Conservation (phyloP, 2,888 invertebrate species). For the Euclidia mi region DNA sequence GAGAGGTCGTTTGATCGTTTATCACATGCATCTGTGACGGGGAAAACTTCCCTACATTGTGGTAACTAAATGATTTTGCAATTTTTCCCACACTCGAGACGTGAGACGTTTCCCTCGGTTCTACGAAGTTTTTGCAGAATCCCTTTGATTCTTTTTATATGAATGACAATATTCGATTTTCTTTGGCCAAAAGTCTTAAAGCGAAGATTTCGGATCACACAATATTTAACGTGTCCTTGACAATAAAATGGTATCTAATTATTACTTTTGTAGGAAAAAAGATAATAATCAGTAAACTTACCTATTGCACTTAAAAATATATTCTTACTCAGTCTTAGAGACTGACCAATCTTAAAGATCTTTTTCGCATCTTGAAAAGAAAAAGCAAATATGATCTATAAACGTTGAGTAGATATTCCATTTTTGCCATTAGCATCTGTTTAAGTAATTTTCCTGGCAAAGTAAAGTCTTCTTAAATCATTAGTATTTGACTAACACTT, state of each 20-base stretch:
- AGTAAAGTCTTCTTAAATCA: conserved; percentile 2
- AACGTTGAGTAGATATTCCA: not conserved
- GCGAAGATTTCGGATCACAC: too few relatives aligned
- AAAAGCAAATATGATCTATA: not conserved
- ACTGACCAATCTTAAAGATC: too few relatives aligned
- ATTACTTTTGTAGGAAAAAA: too few relatives aligned
- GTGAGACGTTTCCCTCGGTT: conserved; percentile 52
- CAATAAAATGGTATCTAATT: too few relatives aligned
- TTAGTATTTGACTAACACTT: not conserved
- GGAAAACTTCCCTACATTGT: conserved; percentile 69
- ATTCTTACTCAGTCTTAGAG: too few relatives aligned
- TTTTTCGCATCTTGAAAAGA: not conserved
- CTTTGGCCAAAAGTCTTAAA: too few relatives aligned
- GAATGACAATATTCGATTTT: conserved; percentile 6
- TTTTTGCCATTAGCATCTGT: not conserved
- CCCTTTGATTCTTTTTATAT: conserved; percentile 26
- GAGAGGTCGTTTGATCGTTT: conserved; percentile 69
- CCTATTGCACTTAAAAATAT: too few relatives aligned
- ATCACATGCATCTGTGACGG: conserved; percentile 79
- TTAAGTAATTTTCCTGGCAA: conserved; percentile 4
- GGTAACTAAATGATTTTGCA: conserved; percentile 80
- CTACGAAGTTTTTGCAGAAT: conserved; percentile 29
- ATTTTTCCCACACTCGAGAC: conserved; percentile 66
- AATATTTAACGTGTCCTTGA: too few relatives aligned
- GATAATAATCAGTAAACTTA: too few relatives aligned